phyloP scores from a whole-genome alignment of 2,888 invertebrate genomes.

The Eupithecia subfuscata region DNA sequence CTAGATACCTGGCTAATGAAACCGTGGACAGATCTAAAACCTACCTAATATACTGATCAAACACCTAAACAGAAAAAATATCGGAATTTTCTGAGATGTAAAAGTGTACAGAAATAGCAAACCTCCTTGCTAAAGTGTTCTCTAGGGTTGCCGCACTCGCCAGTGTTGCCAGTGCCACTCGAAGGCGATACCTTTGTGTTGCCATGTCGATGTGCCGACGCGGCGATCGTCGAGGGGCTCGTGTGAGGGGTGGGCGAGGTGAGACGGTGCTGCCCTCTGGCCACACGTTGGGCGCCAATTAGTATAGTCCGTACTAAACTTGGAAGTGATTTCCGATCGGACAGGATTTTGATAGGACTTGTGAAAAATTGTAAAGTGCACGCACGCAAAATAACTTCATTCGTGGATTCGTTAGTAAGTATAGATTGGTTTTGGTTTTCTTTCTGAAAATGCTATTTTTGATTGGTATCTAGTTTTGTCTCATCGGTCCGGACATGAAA shows the following conservation, averaged over 20 bases:
- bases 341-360: background rate
- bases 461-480: background rate
- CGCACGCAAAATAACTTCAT: background rate
- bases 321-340: background rate
- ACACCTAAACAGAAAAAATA: background rate
- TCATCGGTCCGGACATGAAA: background rate
- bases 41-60: background rate
- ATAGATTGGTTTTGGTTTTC: background rate
- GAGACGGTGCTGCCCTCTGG: background rate
- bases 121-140: background rate
- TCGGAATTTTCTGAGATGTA: background rate
- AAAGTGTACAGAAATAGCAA: background rate
- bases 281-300: slow-evolving; percentile 11
- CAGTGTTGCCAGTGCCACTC: background rate
- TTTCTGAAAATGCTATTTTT: background rate
- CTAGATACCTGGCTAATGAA: background rate
- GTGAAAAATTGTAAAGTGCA: too few relatives aligned
- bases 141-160: background rate
- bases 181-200: background rate
- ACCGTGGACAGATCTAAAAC: background rate
- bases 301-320: background rate
- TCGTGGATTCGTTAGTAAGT: background rate
- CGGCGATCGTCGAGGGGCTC: background rate
- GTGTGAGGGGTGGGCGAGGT: background rate
- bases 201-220: background rate